These are phyloP conservation scores for Octomys mimax DNA, from an alignment of 2,797 vertebrate species.

Conservation along the genomic window DNA sequence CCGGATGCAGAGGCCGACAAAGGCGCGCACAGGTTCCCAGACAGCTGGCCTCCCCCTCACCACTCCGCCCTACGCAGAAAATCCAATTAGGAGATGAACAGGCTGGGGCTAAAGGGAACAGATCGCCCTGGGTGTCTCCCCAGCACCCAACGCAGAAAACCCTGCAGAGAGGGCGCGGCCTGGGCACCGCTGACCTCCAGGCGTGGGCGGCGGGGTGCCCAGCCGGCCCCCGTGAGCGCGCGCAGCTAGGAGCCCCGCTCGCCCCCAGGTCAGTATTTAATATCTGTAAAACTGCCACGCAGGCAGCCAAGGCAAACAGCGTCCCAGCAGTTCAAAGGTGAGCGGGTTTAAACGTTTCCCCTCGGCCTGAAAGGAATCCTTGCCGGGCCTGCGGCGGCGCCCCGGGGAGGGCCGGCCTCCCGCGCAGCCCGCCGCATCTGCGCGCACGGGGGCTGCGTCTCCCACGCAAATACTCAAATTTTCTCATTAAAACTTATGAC, in stretches of 20 bases:
- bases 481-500: constrained; percentile 93
- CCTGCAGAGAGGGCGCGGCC: constrained; percentile 49
- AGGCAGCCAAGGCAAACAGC: constrained; percentile 99
- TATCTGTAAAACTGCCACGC: constrained; percentile 99
- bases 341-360: constrained; percentile 97
- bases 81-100: constrained; percentile 85
- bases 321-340: constrained; percentile 98
- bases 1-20: neutral
- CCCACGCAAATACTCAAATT: constrained; percentile 93
- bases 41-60: constrained; percentile 39
- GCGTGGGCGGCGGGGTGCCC: neutral
- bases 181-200: neutral
- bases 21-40: neutral
- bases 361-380: constrained; percentile 94
- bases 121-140: constrained; percentile 19
- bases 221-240: constrained; percentile 53
- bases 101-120: constrained; percentile 35
- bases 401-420: constrained; percentile 55
- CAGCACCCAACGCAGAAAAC: constrained; percentile 82
- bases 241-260: constrained; percentile 89
- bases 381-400: constrained; percentile 89
- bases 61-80: constrained; percentile 81
- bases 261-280: constrained; percentile 98
- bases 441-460: constrained; percentile 93
- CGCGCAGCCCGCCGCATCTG: constrained; percentile 91